Evolutionary conservation across 1,140 invertebrate genomes (phyloP).

Genomic region (Trissolcus basalis): DNA sequence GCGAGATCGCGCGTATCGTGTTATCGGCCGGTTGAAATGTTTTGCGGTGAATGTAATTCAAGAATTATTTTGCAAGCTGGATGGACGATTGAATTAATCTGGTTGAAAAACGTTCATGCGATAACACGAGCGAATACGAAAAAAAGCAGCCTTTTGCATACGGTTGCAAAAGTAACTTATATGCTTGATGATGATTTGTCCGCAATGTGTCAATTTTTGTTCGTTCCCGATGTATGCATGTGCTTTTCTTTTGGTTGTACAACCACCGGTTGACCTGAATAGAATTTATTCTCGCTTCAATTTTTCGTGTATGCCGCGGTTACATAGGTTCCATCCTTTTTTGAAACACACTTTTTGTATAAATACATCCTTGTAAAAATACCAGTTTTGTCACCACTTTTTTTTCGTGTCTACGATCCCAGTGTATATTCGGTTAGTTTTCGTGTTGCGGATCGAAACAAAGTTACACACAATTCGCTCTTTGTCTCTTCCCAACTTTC

Average conservation of each 20-base stretch:
- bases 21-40: constrained; percentile 28
- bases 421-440: no score
- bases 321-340: no score
- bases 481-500: not conserved
- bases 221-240: not conserved
- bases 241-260: constrained; percentile 6
- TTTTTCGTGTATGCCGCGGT: no score
- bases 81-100: constrained; percentile 45
- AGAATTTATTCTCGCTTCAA: not conserved
- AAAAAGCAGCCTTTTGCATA: not conserved
- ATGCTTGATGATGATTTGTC: constrained; percentile 19
- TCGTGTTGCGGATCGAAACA: no score
- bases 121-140: constrained; percentile 1
- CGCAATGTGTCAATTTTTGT: constrained; percentile 18
- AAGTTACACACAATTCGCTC: no score
- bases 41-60: constrained; percentile 49
- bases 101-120: constrained; percentile 9
- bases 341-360: no score
- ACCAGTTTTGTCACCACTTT: no score
- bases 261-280: not conserved
- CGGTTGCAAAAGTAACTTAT: constrained; percentile 18
- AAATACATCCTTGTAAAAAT: no score
- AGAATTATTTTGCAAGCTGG: constrained; percentile 47
- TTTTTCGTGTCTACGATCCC: no score
- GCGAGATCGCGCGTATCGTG: constrained; percentile 39